Percentiles rank a stretch among this genome's conserved stretches.
Evolutionary conservation across 2,888 invertebrate species (phyloP).

Genomic region (Furcula furcula): DNA sequence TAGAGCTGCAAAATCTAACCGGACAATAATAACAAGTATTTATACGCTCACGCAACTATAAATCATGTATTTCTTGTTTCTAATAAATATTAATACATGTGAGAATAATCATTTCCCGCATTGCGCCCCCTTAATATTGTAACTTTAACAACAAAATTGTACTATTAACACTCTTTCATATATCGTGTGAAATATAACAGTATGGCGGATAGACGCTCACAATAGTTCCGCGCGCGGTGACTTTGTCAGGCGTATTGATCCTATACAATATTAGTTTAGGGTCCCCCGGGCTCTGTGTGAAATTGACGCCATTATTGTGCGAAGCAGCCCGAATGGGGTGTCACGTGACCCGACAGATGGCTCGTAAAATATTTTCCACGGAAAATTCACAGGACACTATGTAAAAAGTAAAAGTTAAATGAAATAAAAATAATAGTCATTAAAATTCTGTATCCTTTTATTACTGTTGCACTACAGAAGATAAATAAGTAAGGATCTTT

Average conservation of each 20-base stretch:
- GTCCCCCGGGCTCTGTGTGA: conserved; percentile 44
- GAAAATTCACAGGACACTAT: no score
- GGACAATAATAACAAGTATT: no score
- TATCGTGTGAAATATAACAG: conserved; percentile 46
- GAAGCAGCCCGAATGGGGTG: conserved; percentile 22
- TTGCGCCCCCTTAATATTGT: conserved; percentile 17
- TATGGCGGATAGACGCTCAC: conserved; percentile 32
- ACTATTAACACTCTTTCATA: conserved; percentile 30
- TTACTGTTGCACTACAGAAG: no score
- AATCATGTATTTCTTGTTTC: no score
- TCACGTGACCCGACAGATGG: conserved; percentile 33
- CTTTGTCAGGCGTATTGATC: conserved; percentile 48
- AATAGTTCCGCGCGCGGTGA: conserved; percentile 40
- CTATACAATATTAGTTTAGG: conserved; percentile 44
- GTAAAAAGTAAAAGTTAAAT: no score
- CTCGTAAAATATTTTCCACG: conserved; percentile 31
- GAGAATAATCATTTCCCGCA: conserved; percentile 2
- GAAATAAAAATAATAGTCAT: no score
- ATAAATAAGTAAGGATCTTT: no score
- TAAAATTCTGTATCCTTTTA: no score
- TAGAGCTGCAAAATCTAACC: no score
- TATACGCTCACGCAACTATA: no score
- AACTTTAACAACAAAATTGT: conserved; percentile 14
- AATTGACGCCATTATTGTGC: conserved; percentile 63
- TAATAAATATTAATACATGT: no score